Percentiles rank a stretch among this genome's conserved stretches.
Evolutionary conservation across 2,888 invertebrate genomes (phyloP).

Genomic region (Limenitis arthemis): DNA sequence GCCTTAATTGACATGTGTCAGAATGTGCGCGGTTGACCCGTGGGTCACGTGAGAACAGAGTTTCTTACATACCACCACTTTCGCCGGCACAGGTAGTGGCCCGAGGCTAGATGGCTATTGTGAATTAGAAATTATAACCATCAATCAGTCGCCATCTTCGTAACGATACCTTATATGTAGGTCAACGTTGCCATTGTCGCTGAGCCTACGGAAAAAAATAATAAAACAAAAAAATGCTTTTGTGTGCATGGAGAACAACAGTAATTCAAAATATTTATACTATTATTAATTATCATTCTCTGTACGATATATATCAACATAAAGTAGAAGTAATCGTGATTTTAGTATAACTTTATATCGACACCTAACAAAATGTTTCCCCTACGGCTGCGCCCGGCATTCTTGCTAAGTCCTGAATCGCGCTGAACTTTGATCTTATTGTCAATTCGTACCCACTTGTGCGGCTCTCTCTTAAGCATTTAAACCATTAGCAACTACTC

Average conservation of each 20-base stretch:
- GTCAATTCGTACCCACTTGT: conserved; percentile 66
- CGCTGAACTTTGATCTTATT: conserved; percentile 71
- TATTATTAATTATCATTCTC: conserved; percentile 4
- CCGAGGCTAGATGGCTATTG: conserved; percentile 27
- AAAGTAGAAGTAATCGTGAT: conserved; percentile 57
- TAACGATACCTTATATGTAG: conserved; percentile 16
- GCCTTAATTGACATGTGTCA: conserved; percentile 71
- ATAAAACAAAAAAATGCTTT: not conserved
- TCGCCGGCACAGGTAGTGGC: conserved; percentile 37
- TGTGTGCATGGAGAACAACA: not conserved
- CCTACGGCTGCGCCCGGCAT: conserved; percentile 57
- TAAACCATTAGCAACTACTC: conserved; percentile 48
- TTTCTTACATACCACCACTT: conserved; percentile 61
- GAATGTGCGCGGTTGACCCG: conserved; percentile 64
- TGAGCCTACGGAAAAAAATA: not conserved
- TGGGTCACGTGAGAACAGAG: conserved; percentile 63
- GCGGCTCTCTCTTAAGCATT: conserved; percentile 53
- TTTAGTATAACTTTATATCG: conserved; percentile 49
- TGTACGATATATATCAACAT: conserved; percentile 14
- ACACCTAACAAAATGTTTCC: conserved; percentile 42
- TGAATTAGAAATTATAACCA: conserved; percentile 20
- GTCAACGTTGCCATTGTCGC: not conserved
- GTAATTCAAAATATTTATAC: too few species aligned
- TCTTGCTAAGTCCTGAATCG: conserved; percentile 65
- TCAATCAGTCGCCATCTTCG: conserved; percentile 11